These are phyloP conservation scores for Rana temporaria DNA, from an alignment of 2,113 vertebrate species.

Conservation along the genomic window DNA sequence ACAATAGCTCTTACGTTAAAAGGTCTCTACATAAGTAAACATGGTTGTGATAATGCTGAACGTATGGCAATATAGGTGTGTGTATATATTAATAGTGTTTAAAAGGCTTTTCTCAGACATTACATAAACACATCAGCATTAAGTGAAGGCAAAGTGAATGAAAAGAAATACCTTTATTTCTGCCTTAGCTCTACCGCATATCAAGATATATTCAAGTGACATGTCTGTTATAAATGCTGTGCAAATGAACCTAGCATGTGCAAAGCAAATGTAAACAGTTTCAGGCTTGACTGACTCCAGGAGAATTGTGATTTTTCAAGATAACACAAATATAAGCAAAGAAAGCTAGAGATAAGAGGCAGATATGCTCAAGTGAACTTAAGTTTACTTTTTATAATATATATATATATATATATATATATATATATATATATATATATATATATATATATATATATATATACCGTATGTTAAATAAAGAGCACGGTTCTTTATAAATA, in stretches of 20 bases:
- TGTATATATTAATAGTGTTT: constrained; percentile 31
- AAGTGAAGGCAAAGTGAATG: constrained; percentile 7
- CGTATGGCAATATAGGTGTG: background rate
- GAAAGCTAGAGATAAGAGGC: constrained; percentile 17
- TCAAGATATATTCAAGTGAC: constrained; percentile 39
- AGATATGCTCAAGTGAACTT: constrained; percentile 30
- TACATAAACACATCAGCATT: constrained; percentile 42
- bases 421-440: too few relatives aligned
- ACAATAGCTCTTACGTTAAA: background rate
- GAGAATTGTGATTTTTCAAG: constrained; percentile 25
- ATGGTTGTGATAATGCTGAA: background rate
- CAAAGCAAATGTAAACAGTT: constrained; percentile 39
- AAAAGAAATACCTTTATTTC: constrained; percentile 13
- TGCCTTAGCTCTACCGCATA: constrained; percentile 33
- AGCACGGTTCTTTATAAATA: too few relatives aligned
- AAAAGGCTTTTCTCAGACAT: constrained; percentile 41
- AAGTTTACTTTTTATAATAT: constrained; percentile 33
- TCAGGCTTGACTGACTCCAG: background rate
- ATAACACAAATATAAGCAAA: constrained; percentile 50
- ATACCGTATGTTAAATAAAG: too few relatives aligned
- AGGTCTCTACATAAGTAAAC: constrained; percentile 33
- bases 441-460: too few relatives aligned
- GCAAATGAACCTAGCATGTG: constrained; percentile 10
- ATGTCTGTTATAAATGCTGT: background rate
- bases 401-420: too few relatives aligned